Evolutionary conservation across 2,113 vertebrate genomes (phyloP).

Genomic region (Sinocyclocheilus rhinocerous): DNA sequence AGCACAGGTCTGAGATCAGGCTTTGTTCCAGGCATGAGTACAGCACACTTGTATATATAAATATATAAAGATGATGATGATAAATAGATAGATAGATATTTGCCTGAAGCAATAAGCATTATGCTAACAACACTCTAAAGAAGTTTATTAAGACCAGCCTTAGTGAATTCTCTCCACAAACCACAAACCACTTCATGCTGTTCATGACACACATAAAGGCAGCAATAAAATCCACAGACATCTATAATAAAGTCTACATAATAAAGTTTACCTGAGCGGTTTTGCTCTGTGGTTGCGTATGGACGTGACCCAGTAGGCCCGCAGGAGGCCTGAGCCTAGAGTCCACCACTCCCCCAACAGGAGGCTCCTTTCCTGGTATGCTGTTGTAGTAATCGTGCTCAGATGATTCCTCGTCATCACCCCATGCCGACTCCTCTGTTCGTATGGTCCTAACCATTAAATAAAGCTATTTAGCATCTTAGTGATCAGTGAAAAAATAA

Average conservation of each 20-base stretch:
- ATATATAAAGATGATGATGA: too few relatives aligned
- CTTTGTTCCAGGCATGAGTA: too few relatives aligned
- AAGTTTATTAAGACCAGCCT: not conserved
- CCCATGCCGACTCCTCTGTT: conserved; percentile 83
- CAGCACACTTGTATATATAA: too few relatives aligned
- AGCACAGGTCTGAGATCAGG: conserved; percentile 18
- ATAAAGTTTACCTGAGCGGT: conserved; percentile 73
- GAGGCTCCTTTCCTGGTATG: conserved; percentile 94
- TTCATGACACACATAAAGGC: too few relatives aligned
- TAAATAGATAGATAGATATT: too few relatives aligned
- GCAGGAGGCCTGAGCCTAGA: conserved; percentile 76
- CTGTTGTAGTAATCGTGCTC: conserved; percentile 96
- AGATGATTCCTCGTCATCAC: conserved; percentile 77
- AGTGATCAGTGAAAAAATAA: not conserved
- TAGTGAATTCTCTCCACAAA: not conserved
- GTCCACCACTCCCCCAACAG: conserved; percentile 87
- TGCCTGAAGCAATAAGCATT: too few relatives aligned
- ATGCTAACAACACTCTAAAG: not conserved
- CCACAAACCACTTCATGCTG: not conserved
- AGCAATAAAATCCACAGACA: not conserved
- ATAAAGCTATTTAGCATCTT: not conserved
- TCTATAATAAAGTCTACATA: not conserved
- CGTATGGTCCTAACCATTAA: conserved; percentile 71
- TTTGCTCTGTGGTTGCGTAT: conserved; percentile 72
- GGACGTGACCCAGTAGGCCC: conserved; percentile 69